These are phyloP conservation scores for Amaurobius ferox DNA, from an alignment of 2,888 invertebrate species.

Conservation along the genomic window DNA sequence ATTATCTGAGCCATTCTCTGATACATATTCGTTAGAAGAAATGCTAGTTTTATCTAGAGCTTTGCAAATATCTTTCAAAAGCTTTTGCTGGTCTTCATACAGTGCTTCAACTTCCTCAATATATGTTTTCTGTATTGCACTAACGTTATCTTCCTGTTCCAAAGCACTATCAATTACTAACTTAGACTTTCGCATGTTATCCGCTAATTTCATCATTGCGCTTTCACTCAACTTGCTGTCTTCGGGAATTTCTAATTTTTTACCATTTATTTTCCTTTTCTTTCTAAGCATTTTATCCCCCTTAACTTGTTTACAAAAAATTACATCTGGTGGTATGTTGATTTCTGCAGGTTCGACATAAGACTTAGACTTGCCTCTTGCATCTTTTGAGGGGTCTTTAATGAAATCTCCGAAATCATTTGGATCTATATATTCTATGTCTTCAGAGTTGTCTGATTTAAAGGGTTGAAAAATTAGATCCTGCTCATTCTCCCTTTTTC, in stretches of 20 bases:
- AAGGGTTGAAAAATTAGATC: background rate
- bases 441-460: background rate
- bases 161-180: conserved; percentile 1
- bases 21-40: background rate
- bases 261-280: background rate
- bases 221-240: background rate
- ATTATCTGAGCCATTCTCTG: background rate
- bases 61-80: conserved; percentile 11
- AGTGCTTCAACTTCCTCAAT: conserved; percentile 25
- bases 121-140: conserved; percentile 21
- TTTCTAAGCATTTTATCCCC: background rate
- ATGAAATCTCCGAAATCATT: no score
- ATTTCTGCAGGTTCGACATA: background rate
- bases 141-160: conserved; percentile 11
- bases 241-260: background rate
- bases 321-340: background rate
- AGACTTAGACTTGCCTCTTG: background rate
- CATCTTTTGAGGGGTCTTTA: no score
- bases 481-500: background rate
- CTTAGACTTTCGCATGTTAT: conserved; percentile 37
- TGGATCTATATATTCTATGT: background rate
- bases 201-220: conserved; percentile 29
- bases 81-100: conserved; percentile 14
- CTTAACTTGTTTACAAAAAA: background rate
- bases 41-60: background rate